Evolutionary conservation across 53 echinoderm and acorn worm genomes (phyloP).

Genomic region (Holothuria scabra): DNA sequence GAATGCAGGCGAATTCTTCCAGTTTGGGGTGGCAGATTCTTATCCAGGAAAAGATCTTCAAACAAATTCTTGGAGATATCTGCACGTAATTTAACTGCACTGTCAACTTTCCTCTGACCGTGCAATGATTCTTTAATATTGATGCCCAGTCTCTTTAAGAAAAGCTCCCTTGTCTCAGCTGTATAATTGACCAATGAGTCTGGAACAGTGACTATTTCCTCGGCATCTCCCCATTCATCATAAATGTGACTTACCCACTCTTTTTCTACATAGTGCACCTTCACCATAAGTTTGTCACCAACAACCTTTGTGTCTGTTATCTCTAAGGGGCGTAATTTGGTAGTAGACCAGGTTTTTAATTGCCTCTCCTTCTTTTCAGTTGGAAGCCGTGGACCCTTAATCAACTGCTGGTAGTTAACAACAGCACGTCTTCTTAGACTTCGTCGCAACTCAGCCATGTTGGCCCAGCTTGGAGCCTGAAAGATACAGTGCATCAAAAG

Average conservation of each 20-base stretch:
- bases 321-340: slow-evolving; percentile 27
- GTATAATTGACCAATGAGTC: slow-evolving; percentile 31
- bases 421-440: neutral
- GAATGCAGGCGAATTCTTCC: slow-evolving; percentile 3
- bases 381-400: slow-evolving; percentile 15
- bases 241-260: slow-evolving; percentile 14
- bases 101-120: slow-evolving; percentile 49
- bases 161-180: slow-evolving; percentile 2
- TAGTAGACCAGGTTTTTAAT: slow-evolving; percentile 44
- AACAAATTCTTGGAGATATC: slow-evolving; percentile 24
- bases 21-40: neutral
- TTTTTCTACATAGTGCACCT: slow-evolving; percentile 34
- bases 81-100: slow-evolving; percentile 29
- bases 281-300: slow-evolving; percentile 32
- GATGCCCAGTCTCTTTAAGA: slow-evolving; percentile 2
- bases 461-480: neutral
- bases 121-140: slow-evolving; percentile 28
- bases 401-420: slow-evolving; percentile 32
- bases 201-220: neutral
- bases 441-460: slow-evolving; percentile 16
- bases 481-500: neutral
- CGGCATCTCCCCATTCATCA: neutral
- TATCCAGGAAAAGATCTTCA: slow-evolving; percentile 17
- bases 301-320: slow-evolving; percentile 30
- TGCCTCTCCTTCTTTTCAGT: neutral